Evolutionary conservation across 2,113 vertebrate species (phyloP), one percentile per base, ranked within the genome.

Genomic region (Pyxicephalus adspersus): DNA sequence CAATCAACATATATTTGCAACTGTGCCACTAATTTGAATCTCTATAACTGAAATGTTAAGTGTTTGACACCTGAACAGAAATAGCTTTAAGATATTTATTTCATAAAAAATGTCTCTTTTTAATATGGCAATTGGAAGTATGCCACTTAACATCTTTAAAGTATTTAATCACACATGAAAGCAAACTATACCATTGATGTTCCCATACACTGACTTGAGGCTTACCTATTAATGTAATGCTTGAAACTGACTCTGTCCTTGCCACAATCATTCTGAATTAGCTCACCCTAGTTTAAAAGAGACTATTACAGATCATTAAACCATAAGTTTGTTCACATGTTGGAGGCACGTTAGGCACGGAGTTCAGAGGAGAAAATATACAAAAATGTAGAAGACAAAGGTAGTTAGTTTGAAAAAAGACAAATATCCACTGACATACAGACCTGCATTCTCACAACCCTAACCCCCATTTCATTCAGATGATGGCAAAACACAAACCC

Each of bases 111-210:
- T 70, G 22, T 52, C 16, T 25, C 34, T 25, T 15, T 68, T 68
- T 68, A 68, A 23, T 23, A 52, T 17, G 52, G 23, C 17, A 23
- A 26, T 70, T 52, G 50, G 23, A 28, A 26, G 67, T 7, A 19
- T 5, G 22, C 25, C 45, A 68, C 7, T 5, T 23, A 51, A 23
- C 22, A 68, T 16, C 20, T 22, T 72, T 72, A 72, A 55, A 72
- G 51, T 72, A 51, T 16, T 72, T 72, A 72, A 29, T 72, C 50
- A 72, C 51, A 72, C 68, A 55, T 72, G 19, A 72, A 72, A 72
- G 26, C 26, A 6, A 72, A 55, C 11, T 54, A 55, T 72, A 19
- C 51, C 18, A 72, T 26, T 29, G 25, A 54, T 55, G 68, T 72
- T 54, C 25, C n/a, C 25, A 72, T 26, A 19, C 23, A 51, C 22